Evolutionary conservation across 2,888 invertebrate species (phyloP).

Genomic region (Torymus tubicola): DNA sequence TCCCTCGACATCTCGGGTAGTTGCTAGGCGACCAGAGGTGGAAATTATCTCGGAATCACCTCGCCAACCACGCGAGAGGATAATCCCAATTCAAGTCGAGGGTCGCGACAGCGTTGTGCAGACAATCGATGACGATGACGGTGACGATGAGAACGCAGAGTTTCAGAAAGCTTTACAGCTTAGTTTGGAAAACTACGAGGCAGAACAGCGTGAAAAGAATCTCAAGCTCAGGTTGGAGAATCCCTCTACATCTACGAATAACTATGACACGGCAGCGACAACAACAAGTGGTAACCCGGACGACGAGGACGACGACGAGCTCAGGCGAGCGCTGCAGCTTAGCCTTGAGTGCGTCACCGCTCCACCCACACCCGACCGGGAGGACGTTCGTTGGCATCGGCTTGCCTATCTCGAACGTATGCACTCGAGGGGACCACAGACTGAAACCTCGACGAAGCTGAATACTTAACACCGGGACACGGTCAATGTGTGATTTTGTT

Average conservation of each 20-base stretch:
- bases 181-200: conserved; percentile 75
- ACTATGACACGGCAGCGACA: not conserved
- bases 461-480: conserved; percentile 69
- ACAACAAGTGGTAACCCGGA: conserved; percentile 56
- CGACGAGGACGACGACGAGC: conserved; percentile 75
- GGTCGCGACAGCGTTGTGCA: conserved; percentile 59
- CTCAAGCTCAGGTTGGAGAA: conserved; percentile 64
- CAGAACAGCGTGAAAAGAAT: conserved; percentile 63
- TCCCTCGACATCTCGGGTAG: conserved; percentile 56
- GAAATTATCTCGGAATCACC: conserved; percentile 51
- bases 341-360: conserved; percentile 76
- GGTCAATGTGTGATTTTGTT: conserved; percentile 53
- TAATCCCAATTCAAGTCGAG: conserved; percentile 68
- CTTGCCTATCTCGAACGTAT: conserved; percentile 65
- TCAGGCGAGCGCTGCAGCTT: conserved; percentile 77
- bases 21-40: conserved; percentile 30
- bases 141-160: conserved; percentile 76
- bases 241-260: conserved; percentile 48
- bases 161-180: conserved; percentile 78
- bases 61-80: conserved; percentile 65
- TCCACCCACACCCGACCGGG: conserved; percentile 73
- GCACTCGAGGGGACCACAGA: conserved; percentile 65
- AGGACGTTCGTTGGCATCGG: conserved; percentile 71
- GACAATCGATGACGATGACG: conserved; percentile 60
- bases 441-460: conserved; percentile 70